Evolutionary conservation across 2,113 vertebrate species (phyloP), one percentile per base, ranked within the genome.

Genomic region (Verasper variegatus): DNA sequence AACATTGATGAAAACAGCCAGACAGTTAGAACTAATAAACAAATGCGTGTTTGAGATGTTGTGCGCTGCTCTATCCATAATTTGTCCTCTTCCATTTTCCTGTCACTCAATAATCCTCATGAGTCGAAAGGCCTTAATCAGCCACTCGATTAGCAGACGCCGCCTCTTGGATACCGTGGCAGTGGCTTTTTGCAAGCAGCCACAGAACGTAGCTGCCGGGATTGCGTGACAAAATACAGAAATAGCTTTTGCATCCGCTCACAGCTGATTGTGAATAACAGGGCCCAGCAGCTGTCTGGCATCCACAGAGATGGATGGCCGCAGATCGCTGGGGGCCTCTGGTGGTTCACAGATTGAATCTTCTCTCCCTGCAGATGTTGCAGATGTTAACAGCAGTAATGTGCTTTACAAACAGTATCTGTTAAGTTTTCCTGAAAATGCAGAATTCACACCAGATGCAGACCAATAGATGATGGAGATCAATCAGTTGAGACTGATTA

Each of bases 181-280:
- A 60, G 67, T 8, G 31, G 57, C 24, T 61, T 74, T 56, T 69
- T 64, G 35, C 61, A 72, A 70, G 55, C 64, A 74, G 79, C 63
- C 27, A 3, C 57, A 60, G 42, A 63, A 61, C 80, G 71, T 58
- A 37, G 76, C 82, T 80, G 78, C 79, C 17, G 59, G 78, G 75
- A 51, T 88, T 78, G 86, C 70, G 81, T 92, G 89, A 86, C 76
- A 81, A 66, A 71, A 78, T 23, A 64, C 86, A 71, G 77, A 74
- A 89, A 86, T 81, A 78, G 79, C 63, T 85, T 45, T 58, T 59
- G 80, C 78, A 67, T 78, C 57, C 9, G 58, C 77, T 81, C 77
- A 70, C 72, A 86, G 82, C 75, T 71, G 82, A 85, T 84, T 42
- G 75, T 74, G 76, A 76, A 68, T 13, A 85, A 83, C 56, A 62